Evolutionary conservation across 2,888 invertebrate species (phyloP), one percentile per base, ranked within the genome.

Genomic region (Notocelia uddmanniana): DNA sequence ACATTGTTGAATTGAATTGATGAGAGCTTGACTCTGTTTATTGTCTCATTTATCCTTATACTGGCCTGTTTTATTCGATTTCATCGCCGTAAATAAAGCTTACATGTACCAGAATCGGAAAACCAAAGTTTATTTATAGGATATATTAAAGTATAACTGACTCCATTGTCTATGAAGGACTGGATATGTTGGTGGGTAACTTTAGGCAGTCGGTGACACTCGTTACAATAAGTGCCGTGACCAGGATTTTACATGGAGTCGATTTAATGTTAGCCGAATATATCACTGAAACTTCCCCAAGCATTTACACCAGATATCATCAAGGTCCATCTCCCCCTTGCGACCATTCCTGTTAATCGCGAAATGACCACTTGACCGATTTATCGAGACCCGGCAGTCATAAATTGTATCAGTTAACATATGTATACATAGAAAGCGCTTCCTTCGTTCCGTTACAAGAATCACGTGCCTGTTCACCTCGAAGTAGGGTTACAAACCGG

Each of bases 401-500:
- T 26, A 45, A 62, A 62, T 50, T 50, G 48, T 50, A 48, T 50
- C 19, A 23, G 18, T 10, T n/a, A 37, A 58, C 37, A 62, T 48
- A 31, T 31, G 31, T 54, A 52, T 64, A 54, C 34, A 52, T 64
- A 64, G 52, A 64, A 54, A 64, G 37, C 64, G 37, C 31, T 26
- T 68, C 58, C 31, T 19, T 41, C 41, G 60, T 54, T 64, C 64
- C 64, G 67, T 58, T 26, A 55, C 57, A 15, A 2, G 45, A 45
- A 67, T 57, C 67, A 57, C 67, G 57, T 48, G 67, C 57, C 48
- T 23, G 67, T 48, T 48, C 57, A 31, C 67, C 67, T 57, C 57
- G 19, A 54, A 55, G 52, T 63, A 41, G 54, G 58, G 21, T 59
- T 37, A 13, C 18, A 31, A 64, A 68, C 55, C 68, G 66, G 63